Conservation (phyloP, 2,888 invertebrate genomes). For the Zeuzera pyrina region DNA sequence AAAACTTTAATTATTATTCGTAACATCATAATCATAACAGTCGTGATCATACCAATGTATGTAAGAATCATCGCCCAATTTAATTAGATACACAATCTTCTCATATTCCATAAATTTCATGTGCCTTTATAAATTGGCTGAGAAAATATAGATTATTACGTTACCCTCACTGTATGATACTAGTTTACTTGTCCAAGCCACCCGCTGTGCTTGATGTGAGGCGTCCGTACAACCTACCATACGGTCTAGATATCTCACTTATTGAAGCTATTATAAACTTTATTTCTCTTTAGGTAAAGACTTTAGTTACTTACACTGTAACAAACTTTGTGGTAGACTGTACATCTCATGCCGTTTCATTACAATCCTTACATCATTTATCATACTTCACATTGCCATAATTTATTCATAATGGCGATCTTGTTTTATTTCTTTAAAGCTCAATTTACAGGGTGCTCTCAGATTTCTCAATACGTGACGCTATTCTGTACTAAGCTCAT, state of each 20-base stretch:
- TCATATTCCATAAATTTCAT: conserved; percentile 16
- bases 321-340: conserved; percentile 28
- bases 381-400: conserved; percentile 70
- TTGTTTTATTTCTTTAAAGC: conserved; percentile 57
- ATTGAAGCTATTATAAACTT: neutral
- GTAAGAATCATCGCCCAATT: conserved; percentile 35
- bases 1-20: conserved; percentile 59
- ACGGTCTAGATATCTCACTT: neutral
- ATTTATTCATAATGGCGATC: conserved; percentile 62
- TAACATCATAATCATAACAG: conserved; percentile 64
- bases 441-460: conserved; percentile 62
- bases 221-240: conserved; percentile 41
- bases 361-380: conserved; percentile 66
- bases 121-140: conserved; percentile 47
- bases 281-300: neutral
- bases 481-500: conserved; percentile 48
- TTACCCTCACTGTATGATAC: conserved; percentile 57
- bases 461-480: conserved; percentile 63
- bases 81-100: conserved; percentile 23
- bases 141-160: conserved; percentile 59
- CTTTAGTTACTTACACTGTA: neutral
- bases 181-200: conserved; percentile 60
- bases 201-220: conserved; percentile 68
- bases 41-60: conserved; percentile 61
- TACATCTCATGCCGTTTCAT: conserved; percentile 59